Conservation (phyloP, 2,113 vertebrate genomes). For the Puffinus mauretanicus region DNA sequence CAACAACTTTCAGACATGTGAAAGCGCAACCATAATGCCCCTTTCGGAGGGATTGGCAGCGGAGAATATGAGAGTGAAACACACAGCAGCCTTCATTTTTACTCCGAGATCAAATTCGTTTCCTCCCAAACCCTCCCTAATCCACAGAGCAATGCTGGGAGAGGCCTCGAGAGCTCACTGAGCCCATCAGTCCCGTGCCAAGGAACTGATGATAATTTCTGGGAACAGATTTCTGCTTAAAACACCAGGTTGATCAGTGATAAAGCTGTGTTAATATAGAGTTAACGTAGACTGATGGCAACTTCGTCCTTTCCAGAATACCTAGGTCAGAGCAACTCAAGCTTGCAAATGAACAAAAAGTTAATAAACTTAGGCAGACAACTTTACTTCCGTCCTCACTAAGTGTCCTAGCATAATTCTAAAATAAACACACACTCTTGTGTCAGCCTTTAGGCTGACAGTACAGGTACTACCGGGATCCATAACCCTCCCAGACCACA, state of each 20-base stretch:
- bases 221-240: neutral
- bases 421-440: neutral
- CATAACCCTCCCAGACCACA: neutral
- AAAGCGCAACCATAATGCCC: slow-evolving; percentile 23
- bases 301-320: neutral
- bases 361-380: neutral
- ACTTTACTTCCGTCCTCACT: neutral
- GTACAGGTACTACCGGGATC: neutral
- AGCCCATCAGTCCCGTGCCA: neutral
- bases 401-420: neutral
- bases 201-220: neutral
- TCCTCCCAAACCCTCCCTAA: neutral
- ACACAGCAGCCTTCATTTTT: neutral
- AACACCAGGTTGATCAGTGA: neutral
- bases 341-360: neutral
- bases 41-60: neutral
- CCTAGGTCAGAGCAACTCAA: neutral
- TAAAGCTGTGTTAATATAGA: neutral
- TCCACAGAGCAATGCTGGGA: neutral
- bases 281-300: neutral
- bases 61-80: neutral
- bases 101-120: neutral
- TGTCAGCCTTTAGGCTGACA: neutral
- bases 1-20: slow-evolving; percentile 34
- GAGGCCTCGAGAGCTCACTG: neutral